phyloP scores from a whole-genome alignment of 2,113 vertebrate genomes.

The Gymnorhina tibicen region DNA sequence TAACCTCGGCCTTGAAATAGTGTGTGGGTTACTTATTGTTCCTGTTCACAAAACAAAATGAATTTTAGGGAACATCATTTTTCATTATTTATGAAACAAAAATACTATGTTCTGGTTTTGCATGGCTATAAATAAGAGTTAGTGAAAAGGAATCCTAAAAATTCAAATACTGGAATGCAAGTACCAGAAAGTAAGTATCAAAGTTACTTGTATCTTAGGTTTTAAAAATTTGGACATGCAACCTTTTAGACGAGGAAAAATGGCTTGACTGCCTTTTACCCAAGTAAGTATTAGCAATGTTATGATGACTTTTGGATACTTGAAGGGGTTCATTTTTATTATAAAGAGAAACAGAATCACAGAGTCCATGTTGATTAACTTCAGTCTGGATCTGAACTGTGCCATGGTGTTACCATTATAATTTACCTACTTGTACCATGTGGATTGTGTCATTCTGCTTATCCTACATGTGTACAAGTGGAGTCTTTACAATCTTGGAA shows the following conservation, averaged over 20 bases:
- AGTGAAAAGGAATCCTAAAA: neutral
- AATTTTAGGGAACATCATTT: neutral
- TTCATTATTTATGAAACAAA: neutral
- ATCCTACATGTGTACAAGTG: neutral
- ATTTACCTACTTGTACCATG: neutral
- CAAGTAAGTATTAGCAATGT: neutral
- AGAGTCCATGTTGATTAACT: neutral
- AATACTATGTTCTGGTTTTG: neutral
- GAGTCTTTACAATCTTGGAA: neutral
- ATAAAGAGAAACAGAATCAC: neutral
- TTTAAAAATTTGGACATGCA: neutral
- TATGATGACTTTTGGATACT: neutral
- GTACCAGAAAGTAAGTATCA: neutral
- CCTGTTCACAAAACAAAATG: neutral
- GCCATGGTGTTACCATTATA: neutral
- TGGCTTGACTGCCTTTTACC: neutral
- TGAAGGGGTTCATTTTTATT: neutral
- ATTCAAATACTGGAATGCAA: neutral
- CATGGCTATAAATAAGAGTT: neutral
- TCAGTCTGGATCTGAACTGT: neutral
- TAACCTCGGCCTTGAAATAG: neutral
- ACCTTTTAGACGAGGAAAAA: neutral
- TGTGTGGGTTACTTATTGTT: neutral
- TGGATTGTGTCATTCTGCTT: neutral
- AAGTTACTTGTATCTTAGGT: neutral